Evolutionary conservation across 2,113 vertebrate genomes (phyloP).

Genomic region (Circaetus cinerascens): DNA sequence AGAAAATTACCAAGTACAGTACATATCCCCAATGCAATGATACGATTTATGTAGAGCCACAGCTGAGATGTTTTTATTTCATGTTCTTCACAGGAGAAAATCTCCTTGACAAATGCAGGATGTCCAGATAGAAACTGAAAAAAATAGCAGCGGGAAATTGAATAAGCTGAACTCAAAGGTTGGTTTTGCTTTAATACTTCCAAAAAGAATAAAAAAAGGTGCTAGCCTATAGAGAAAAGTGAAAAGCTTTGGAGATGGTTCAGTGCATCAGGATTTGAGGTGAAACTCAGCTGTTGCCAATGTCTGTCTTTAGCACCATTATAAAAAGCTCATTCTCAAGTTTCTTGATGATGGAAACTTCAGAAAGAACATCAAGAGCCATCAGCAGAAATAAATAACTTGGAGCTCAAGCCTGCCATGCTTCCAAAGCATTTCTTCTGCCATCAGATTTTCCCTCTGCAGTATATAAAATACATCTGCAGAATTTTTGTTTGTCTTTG

Average conservation of each 20-base stretch:
- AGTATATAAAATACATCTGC: neutral
- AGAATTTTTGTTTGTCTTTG: neutral
- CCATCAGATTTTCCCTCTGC: neutral
- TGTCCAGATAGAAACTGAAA: constrained; percentile 3
- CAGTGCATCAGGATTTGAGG: neutral
- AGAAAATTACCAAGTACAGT: neutral
- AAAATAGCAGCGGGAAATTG: neutral
- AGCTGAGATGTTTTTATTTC: constrained; percentile 53
- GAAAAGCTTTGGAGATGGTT: neutral
- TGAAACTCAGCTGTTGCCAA: neutral
- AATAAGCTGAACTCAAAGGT: constrained; percentile 1
- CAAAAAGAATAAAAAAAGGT: neutral
- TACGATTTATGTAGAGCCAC: constrained; percentile 18
- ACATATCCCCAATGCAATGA: neutral
- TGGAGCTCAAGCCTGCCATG: neutral
- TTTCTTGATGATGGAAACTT: constrained; percentile 9
- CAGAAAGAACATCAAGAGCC: neutral
- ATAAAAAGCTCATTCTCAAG: neutral
- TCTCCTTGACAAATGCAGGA: constrained; percentile 50
- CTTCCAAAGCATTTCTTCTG: neutral
- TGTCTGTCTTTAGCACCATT: neutral
- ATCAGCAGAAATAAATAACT: neutral
- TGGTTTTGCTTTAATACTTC: constrained; percentile 8
- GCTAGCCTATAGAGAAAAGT: neutral
- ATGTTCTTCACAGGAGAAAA: constrained; percentile 45